phyloP scores from a whole-genome alignment of 2,113 vertebrate genomes.

The Sarotherodon lohbergeri region DNA sequence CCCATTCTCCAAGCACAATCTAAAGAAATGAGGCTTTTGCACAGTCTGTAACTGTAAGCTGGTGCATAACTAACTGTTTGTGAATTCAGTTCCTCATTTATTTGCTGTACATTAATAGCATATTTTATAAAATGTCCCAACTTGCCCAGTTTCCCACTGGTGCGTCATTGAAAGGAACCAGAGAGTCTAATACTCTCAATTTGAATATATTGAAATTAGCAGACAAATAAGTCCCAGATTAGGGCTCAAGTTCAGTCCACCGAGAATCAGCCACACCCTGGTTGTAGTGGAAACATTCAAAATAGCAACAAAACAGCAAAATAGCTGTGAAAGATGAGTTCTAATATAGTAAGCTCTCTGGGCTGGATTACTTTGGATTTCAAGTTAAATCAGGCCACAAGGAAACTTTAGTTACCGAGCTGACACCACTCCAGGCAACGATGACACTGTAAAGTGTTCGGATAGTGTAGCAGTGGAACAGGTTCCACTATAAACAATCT shows the following conservation, averaged over 20 bases:
- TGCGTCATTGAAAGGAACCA: slow-evolving; percentile 45
- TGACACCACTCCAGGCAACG: background rate
- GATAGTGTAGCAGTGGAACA: background rate
- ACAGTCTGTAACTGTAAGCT: background rate
- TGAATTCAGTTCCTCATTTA: background rate
- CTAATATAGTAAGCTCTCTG: background rate
- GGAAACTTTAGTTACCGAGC: background rate
- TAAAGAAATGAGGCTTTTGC: background rate
- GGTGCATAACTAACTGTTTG: background rate
- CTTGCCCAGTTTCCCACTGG: background rate
- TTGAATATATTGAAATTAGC: slow-evolving; percentile 66
- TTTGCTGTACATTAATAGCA: background rate
- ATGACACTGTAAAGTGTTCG: background rate
- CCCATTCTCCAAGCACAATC: background rate
- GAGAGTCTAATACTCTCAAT: slow-evolving; percentile 16
- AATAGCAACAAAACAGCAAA: background rate
- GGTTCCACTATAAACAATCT: slow-evolving; percentile 39
- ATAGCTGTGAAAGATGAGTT: background rate
- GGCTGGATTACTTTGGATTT: background rate
- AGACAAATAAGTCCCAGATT: slow-evolving; percentile 53
- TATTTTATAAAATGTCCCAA: background rate
- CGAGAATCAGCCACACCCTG: slow-evolving; percentile 8
- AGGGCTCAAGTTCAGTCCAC: background rate
- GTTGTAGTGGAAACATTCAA: background rate
- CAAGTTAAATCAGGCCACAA: background rate